Conservation (phyloP, 2,888 invertebrate genomes). For the Diploptera punctata region DNA sequence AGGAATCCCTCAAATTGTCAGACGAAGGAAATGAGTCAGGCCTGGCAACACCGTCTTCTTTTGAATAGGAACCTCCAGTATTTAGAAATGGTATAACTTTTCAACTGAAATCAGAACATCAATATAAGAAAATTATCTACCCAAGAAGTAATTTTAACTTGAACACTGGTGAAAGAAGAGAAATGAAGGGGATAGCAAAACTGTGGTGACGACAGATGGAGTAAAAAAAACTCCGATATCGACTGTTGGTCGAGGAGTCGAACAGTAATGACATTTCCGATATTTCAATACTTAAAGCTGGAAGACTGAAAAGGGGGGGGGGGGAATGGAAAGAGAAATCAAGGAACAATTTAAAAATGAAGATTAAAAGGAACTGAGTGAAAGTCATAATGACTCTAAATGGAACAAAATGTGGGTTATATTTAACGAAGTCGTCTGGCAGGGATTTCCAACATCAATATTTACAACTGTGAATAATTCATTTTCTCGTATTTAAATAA, state of each 20-base stretch:
- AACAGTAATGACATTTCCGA: slow-evolving; percentile 42
- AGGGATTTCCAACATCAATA: not conserved
- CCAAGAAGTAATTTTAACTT: slow-evolving; percentile 23
- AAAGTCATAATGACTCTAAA: not conserved
- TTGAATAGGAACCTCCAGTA: not conserved
- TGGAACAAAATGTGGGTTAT: slow-evolving; percentile 16
- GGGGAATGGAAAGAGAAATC: slow-evolving; percentile 10
- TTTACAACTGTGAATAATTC: not conserved
- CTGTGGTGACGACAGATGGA: not conserved
- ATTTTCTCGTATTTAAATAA: not conserved
- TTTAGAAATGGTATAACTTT: too few relatives aligned
- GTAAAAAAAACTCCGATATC: slow-evolving; percentile 32
- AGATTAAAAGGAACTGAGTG: not conserved
- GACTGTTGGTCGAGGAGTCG: slow-evolving; percentile 31
- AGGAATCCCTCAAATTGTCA: not conserved
- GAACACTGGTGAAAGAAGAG: not conserved
- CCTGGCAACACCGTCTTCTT: not conserved
- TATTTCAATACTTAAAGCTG: slow-evolving; percentile 37
- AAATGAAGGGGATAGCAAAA: not conserved
- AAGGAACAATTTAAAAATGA: slow-evolving; percentile 25
- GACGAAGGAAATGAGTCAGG: not conserved
- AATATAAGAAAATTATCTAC: slow-evolving; percentile 27
- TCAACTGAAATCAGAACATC: slow-evolving; percentile 24
- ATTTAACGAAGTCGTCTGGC: slow-evolving; percentile 6
- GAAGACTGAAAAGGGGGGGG: slow-evolving; percentile 20